Base-by-base conservation (phyloP, 1,140 invertebrate species). In the Cherax destructor region DNA sequence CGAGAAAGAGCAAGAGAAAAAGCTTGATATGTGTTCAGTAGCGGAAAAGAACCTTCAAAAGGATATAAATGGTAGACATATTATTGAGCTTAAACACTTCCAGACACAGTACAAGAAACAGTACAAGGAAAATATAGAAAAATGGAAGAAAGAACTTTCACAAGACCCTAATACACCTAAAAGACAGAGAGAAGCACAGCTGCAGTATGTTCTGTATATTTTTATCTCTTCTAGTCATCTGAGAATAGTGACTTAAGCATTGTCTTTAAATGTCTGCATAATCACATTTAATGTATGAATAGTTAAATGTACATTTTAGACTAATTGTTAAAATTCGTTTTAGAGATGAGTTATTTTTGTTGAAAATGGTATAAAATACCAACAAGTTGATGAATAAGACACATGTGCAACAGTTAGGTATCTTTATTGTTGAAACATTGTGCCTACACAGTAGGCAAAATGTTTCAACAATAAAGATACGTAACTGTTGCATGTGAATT, bases 41-140 rank as follows among this genome's bases (percentile, higher is more conserved):
- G 97, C 96, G 5, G 98, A 99, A 94, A 99, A 99, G 95, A 99
- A 99, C 94, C 95, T 99, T 91, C 96, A 97, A 69, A 99, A 99
- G 95, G 98, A 99, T 94, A 99, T 99, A 93, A 96, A 96, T 10
- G 95, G 96, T 91, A 96, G 97, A 93, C 98, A 99, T 93, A 98
- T 99, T 92, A 96, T 96, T 92, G 99, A 99, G 94, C 95, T 97
- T 80, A 98, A 98, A 94, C 97, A 96, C 65, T 98, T 99, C 94
- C 97, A 98, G 94, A 95, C 97, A 88, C 97, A 98, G 93, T 98
- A 99, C 95, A 99, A 99, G 95, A 98, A 98, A 94, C 99, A 99
- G 94, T 99, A 99, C 95, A 99, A 99, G 95, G 97, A 97, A 77
- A 99, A 98, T 94, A 99, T 99, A 95, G 99, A 99, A 94, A 95